These are phyloP conservation scores for Lethocerus indicus DNA, from an alignment of 1,140 invertebrate genomes.

Conservation along the genomic window DNA sequence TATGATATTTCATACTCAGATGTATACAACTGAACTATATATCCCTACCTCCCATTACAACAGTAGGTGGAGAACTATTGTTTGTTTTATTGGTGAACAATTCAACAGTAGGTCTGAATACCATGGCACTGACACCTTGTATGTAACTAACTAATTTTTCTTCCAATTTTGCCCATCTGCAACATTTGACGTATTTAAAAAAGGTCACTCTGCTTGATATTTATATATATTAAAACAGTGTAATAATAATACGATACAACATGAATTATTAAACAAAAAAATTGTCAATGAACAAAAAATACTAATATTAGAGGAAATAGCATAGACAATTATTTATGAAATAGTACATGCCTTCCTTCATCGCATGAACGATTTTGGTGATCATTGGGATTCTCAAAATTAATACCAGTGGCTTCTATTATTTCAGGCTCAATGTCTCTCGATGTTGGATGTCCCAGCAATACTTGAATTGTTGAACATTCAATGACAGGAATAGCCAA, in stretches of 20 bases:
- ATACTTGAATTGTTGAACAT: too few relatives aligned
- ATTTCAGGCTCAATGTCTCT: too few relatives aligned
- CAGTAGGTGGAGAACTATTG: constrained; percentile 44
- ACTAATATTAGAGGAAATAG: constrained; percentile 21
- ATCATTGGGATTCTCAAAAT: too few relatives aligned
- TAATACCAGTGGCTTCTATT: too few relatives aligned
- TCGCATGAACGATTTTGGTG: too few relatives aligned
- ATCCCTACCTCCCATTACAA: constrained; percentile 52
- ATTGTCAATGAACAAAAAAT: background rate
- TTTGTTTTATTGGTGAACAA: constrained; percentile 45
- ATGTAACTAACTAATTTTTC: constrained; percentile 56
- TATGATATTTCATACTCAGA: constrained; percentile 10
- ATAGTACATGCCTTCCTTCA: constrained; percentile 11
- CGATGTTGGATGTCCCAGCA: too few relatives aligned
- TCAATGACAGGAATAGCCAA: too few relatives aligned
- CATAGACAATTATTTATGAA: constrained; percentile 21
- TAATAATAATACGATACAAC: background rate
- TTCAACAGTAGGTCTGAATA: constrained; percentile 58
- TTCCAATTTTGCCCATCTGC: constrained; percentile 35
- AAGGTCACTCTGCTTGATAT: background rate
- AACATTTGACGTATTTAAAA: background rate
- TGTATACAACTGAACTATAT: background rate
- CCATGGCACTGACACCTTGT: constrained; percentile 46
- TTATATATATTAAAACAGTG: background rate
- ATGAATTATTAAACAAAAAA: background rate